Conservation (phyloP, 2,797 vertebrate species). For the Gobionotothen gibberifrons region DNA sequence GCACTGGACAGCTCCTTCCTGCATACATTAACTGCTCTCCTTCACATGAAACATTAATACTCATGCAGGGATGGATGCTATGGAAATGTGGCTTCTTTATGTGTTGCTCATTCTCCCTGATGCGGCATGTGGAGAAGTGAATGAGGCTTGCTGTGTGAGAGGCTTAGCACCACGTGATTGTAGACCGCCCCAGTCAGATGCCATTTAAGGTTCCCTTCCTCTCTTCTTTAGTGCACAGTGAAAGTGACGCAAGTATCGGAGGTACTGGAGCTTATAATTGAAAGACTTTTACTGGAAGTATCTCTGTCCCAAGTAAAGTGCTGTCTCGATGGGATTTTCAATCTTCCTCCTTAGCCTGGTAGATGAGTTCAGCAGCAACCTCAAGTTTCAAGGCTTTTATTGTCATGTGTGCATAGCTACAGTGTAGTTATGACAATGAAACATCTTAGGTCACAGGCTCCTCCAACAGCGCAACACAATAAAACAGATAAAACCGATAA, state of each 20-base stretch:
- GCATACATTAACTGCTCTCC: constrained; percentile 26
- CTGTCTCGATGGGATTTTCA: constrained; percentile 50
- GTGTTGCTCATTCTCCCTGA: constrained; percentile 27
- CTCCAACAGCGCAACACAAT: too few relatives aligned
- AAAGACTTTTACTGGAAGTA: constrained; percentile 53
- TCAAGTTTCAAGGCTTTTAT: too few relatives aligned
- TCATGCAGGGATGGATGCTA: constrained; percentile 1
- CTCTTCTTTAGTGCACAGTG: constrained; percentile 30
- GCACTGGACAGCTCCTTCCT: background rate
- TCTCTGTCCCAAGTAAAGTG: constrained; percentile 51
- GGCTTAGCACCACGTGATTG: constrained; percentile 11
- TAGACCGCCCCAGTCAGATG: constrained; percentile 45
- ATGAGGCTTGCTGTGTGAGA: constrained; percentile 12
- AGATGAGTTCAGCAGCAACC: constrained; percentile 1
- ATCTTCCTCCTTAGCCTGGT: constrained; percentile 16
- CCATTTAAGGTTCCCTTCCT: constrained; percentile 26
- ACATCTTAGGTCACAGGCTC: too few relatives aligned
- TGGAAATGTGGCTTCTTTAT: constrained; percentile 16
- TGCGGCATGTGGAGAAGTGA: constrained; percentile 16
- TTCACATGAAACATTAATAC: constrained; percentile 20
- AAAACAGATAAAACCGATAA: too few relatives aligned
- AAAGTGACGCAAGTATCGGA: constrained; percentile 48
- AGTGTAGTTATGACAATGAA: too few relatives aligned
- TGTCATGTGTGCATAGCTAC: too few relatives aligned
- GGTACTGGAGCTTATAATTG: constrained; percentile 61